A percentile compares a stretch with the other conserved stretches of the same genome.
Evolutionary conservation across 2,113 vertebrate genomes (phyloP).

Genomic region (Lepisosteus osseus): DNA sequence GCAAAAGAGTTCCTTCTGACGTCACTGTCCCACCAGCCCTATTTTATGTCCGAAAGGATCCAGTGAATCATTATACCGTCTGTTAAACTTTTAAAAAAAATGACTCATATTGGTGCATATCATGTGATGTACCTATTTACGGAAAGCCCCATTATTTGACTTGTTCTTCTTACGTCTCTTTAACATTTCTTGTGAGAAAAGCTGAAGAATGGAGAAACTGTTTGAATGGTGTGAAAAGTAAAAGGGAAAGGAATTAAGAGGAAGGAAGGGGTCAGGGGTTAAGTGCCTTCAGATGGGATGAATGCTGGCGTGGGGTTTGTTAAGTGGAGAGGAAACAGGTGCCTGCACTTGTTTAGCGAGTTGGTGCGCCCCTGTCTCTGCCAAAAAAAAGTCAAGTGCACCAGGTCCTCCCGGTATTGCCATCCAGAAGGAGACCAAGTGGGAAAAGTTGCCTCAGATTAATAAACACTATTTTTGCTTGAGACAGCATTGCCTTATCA

Average conservation of each 20-base stretch:
- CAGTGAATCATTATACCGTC: too few species aligned
- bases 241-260: background rate
- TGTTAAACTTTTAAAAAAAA: too few species aligned
- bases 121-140: too few species aligned
- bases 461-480: background rate
- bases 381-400: background rate
- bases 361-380: background rate
- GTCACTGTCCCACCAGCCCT: too few species aligned
- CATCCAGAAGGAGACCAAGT: background rate
- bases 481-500: too few species aligned
- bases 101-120: too few species aligned
- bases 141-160: too few species aligned
- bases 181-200: background rate
- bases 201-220: background rate
- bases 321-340: conserved; percentile 5
- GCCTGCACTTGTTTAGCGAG: background rate
- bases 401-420: background rate
- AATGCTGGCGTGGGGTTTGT: background rate
- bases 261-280: background rate
- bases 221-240: background rate
- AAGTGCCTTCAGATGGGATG: background rate
- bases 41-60: too few species aligned
- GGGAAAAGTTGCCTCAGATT: background rate
- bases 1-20: too few species aligned
- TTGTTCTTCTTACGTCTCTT: too few species aligned